These are phyloP conservation scores for Heterochromis multidens DNA, from an alignment of 2,113 vertebrate species.

Conservation along the genomic window DNA sequence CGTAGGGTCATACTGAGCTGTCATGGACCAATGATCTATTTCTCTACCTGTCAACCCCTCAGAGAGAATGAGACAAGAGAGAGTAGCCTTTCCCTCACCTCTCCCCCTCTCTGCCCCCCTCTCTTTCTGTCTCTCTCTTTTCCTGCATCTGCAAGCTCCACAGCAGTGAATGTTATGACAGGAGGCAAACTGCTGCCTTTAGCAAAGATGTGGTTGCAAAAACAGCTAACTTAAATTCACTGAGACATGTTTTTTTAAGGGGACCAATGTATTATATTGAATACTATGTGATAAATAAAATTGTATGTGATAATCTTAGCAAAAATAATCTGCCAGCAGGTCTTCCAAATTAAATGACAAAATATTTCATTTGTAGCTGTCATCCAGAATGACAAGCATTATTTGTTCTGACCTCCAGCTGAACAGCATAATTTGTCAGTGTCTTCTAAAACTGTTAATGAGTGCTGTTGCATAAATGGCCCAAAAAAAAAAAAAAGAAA, in stretches of 20 bases:
- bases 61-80: constrained; percentile 65
- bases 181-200: constrained; percentile 29
- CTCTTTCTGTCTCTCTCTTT: background rate
- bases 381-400: background rate
- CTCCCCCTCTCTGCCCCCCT: background rate
- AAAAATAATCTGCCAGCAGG: background rate
- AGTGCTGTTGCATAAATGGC: background rate
- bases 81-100: constrained; percentile 54
- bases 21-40: constrained; percentile 79
- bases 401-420: background rate
- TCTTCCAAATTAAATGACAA: background rate
- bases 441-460: background rate
- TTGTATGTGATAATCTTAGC: background rate
- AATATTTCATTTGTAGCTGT: background rate
- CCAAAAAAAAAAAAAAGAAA: background rate
- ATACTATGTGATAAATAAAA: background rate
- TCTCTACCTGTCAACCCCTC: constrained; percentile 77
- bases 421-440: background rate
- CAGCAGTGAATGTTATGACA: constrained; percentile 27
- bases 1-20: constrained; percentile 72
- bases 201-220: background rate
- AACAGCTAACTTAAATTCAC: background rate
- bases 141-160: background rate
- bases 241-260: background rate
- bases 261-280: background rate